phyloP scores from a whole-genome alignment of 2,113 vertebrate species.

The Lutjanus erythropterus region DNA sequence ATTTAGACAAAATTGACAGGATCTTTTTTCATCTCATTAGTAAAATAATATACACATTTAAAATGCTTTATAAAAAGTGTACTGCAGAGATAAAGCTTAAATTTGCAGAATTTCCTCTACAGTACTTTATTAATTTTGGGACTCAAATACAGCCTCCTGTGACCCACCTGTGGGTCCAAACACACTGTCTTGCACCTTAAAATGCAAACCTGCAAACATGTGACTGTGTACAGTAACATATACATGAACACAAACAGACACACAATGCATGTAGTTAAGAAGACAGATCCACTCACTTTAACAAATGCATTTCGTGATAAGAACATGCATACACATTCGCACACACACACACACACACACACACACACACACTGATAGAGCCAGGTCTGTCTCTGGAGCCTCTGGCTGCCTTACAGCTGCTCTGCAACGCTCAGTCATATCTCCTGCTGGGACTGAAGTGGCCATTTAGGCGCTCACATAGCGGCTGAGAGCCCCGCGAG shows the following conservation, averaged over 20 bases:
- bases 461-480: constrained; percentile 69
- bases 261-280: not conserved
- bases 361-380: constrained; percentile 35
- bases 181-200: no score
- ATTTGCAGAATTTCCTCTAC: no score
- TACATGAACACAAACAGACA: not conserved
- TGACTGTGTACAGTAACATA: not conserved
- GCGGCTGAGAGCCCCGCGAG: constrained; percentile 51
- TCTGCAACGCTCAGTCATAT: constrained; percentile 44
- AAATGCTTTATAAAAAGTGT: no score
- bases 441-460: constrained; percentile 77
- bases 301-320: constrained; percentile 11
- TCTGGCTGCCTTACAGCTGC: constrained; percentile 57
- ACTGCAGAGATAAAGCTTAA: no score
- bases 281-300: not conserved
- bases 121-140: no score
- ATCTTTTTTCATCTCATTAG: no score
- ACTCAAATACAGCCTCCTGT: no score
- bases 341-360: constrained; percentile 38
- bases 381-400: constrained; percentile 23
- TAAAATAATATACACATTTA: no score
- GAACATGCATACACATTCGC: constrained; percentile 8
- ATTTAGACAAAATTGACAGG: no score
- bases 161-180: no score
- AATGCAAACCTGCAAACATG: not conserved